Evolutionary conservation across 1,140 invertebrate species (phyloP).

Genomic region (Solenopsis fugax): DNA sequence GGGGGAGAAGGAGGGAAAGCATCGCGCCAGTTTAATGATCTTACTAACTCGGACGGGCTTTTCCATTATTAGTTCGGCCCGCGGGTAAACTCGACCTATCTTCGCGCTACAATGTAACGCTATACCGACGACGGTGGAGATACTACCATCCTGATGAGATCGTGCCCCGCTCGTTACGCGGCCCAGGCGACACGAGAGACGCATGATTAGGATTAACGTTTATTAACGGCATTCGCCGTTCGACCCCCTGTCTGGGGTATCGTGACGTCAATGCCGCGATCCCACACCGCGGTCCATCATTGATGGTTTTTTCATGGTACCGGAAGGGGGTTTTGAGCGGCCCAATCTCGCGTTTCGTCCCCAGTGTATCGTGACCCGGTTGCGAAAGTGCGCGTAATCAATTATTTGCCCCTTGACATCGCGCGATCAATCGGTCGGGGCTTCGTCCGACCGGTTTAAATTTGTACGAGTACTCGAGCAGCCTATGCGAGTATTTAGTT

Average conservation of each 20-base stretch:
- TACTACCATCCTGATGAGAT: constrained; percentile 34
- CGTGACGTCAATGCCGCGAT: constrained; percentile 32
- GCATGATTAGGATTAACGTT: constrained; percentile 26
- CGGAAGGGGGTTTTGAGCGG: constrained; percentile 3
- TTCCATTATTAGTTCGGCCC: constrained; percentile 84
- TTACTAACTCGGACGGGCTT: constrained; percentile 83
- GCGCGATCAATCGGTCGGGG: constrained; percentile 2
- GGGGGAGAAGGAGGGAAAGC: not conserved
- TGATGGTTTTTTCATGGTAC: constrained; percentile 34
- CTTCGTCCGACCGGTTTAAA: not conserved
- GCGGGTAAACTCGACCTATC: constrained; percentile 73
- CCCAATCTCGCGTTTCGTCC: constrained; percentile 23
- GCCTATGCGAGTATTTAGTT: not conserved
- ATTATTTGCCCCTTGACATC: constrained; percentile 51
- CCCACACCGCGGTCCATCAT: constrained; percentile 18
- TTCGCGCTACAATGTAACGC: constrained; percentile 62
- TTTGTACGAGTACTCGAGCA: not conserved
- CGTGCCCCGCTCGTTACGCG: not conserved
- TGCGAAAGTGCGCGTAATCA: constrained; percentile 46
- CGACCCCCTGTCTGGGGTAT: not conserved
- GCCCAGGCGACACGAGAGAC: not conserved
- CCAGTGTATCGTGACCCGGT: constrained; percentile 40
- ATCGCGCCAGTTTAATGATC: constrained; percentile 82
- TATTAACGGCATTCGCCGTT: not conserved
- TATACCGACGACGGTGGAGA: not conserved